A percentile compares a stretch with the other conserved stretches of the same genome.
These are phyloP conservation scores for Parthenolecanium corni DNA, from an alignment of 2,888 invertebrate species.

Conservation along the genomic window DNA sequence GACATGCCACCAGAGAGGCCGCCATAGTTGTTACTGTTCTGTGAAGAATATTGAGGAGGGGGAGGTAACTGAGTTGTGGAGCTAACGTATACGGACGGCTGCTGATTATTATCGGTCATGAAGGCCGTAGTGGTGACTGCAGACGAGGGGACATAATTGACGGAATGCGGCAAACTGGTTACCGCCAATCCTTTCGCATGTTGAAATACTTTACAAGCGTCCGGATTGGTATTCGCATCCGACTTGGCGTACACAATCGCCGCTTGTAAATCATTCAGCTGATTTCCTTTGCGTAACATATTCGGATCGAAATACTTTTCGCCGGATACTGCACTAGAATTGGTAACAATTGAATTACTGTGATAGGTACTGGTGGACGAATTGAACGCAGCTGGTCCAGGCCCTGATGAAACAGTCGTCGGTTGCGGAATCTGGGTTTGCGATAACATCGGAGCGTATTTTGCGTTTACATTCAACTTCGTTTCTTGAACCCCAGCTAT, in stretches of 20 bases:
- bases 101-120: not conserved
- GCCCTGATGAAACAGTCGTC: not conserved
- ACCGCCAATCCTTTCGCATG: not conserved
- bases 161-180: too few relatives aligned
- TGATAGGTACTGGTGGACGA: constrained; percentile 1
- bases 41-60: not conserved
- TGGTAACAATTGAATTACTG: constrained; percentile 23
- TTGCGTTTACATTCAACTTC: not conserved
- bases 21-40: not conserved
- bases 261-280: not conserved
- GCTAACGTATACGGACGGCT: not conserved
- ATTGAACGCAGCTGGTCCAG: not conserved
- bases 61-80: not conserved
- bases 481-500: not conserved
- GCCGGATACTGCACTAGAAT: constrained; percentile 6
- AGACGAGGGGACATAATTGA: too few relatives aligned
- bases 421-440: not conserved
- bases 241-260: not conserved
- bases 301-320: constrained; percentile 6
- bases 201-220: not conserved
- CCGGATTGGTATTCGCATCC: not conserved
- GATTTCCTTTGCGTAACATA: not conserved
- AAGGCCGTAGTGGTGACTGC: not conserved
- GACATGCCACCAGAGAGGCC: not conserved
- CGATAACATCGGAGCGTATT: not conserved